Base-by-base conservation (phyloP, 1,140 invertebrate genomes). In the Drosophila azteca region DNA sequence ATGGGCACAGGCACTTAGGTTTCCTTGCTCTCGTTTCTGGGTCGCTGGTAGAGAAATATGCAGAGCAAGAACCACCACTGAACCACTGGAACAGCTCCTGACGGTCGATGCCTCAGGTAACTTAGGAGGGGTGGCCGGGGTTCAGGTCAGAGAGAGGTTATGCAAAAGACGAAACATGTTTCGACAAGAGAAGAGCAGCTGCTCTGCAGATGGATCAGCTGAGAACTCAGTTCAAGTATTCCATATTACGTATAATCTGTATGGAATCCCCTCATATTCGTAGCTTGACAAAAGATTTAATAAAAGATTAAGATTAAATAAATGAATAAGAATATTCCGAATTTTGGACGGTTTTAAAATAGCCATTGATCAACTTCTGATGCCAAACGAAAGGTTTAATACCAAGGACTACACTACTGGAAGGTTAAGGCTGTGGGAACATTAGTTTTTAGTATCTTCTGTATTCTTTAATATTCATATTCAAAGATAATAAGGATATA, bases 31-130 rank as follows among this genome's bases (percentile, higher is more conserved):
- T 70, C 46, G 65, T 79, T 87, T 79, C 83, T 87, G 82, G 9
- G 43, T 60, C 20, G 44, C 82, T 87, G 82, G 72, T 87, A 82
- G 53, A 70, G 54, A 87, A 87, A 87, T 87, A 87, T 88, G 83
- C 82, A 88, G 74, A 79, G 65, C 73, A 58, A 52, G 50, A 79
- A 83, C 49, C 46, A 52, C 43, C 31, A 63, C 20, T 22, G 11
- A 72, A 17, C 35, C 50, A 54, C 26, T n/a, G 51, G 11, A 43
- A 15, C 26, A 51, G 46, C 17, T 51, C 45, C 26, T 58, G 41
- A 4, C 43, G 52, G 31, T 9, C 17, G 39, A 26, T 73, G 44
- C 6, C 13, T 64, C 67, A 81, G 78, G 78, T 81, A 81, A 49
- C 72, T 54, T 60, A 45, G 26, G 13, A 55, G 64, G 66, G 66